A percentile compares a stretch with the other conserved stretches of the same genome.
Conservation (phyloP, 1,140 invertebrate species). For the Melanaphis sacchari region DNA sequence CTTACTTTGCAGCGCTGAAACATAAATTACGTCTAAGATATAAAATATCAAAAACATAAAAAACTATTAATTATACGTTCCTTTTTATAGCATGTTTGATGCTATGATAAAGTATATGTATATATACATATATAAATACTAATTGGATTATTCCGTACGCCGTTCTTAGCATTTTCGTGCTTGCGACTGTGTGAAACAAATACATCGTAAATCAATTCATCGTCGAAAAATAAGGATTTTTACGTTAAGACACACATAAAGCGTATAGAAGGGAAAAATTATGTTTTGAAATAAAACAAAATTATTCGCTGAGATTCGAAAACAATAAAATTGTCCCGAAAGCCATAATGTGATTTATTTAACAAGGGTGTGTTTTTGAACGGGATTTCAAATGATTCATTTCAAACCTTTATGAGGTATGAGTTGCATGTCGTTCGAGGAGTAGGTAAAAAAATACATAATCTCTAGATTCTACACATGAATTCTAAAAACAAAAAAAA, state of each 20-base stretch:
- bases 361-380: background rate
- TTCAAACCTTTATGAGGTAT: background rate
- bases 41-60: background rate
- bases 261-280: background rate
- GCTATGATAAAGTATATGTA: background rate
- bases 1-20: background rate
- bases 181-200: background rate
- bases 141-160: background rate
- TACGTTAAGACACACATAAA: background rate
- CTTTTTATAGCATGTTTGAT: background rate
- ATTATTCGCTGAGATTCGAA: background rate
- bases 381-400: background rate
- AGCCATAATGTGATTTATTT: background rate
- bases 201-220: background rate
- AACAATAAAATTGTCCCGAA: slow-evolving; percentile 1
- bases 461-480: background rate
- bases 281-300: background rate
- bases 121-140: background rate
- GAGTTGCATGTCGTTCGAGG: background rate
- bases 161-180: background rate
- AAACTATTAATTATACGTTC: background rate
- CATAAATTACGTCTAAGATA: slow-evolving; percentile 1
- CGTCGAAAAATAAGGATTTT: background rate
- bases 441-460: background rate
- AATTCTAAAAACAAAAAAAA: too few relatives aligned